Base-by-base conservation (phyloP, 2,888 invertebrate species). In the Cryptocephalus moraei region DNA sequence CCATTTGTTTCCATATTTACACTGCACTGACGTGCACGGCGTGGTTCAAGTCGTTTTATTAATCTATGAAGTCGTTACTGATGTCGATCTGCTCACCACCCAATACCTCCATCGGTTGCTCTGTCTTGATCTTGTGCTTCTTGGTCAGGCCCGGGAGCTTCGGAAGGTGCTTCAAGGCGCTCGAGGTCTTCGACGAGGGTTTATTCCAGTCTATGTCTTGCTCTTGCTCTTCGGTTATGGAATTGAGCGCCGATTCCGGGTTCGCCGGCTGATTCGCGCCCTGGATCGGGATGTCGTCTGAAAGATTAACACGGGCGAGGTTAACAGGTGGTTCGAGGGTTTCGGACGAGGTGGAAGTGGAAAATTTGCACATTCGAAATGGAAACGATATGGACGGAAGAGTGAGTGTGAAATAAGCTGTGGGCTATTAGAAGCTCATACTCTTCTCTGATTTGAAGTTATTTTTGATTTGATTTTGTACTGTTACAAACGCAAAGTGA, bases 261-360 rank as follows among this genome's bases (percentile, higher is more conserved):
- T 51, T 49, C 12, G 47, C 14, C 32, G 78, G 77, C 41, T 76
- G 79, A 62, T 81, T 81, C 9, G 78, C 79, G 42, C 79, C 79
- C 75, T 89, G 89, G 62, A 91, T 91, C 41, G 90, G 91, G 73
- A 91, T 91, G 71, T 91, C 91, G 75, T 91, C 91, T 89, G 75
- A 47, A 76, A 74, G 64, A 58, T 63, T 22, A 22, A 22, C 22
- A 22, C 6, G 22, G 22, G 6, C 6, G 22, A 22, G 2, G 22
- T 22, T 22, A 22, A 6, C 22, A 62, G 59, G 22, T 22, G 22
- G 6, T 4, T 6, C 6, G 22, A 59, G 33, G 45, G 3, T 1
- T 39, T 22, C 22, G 22, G 22, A 22, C 6, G 22, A 6, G 2
- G 22, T 6, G 22, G 45, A 43, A 44, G 43, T 39, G 42, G 42